Conservation (phyloP, 1,140 invertebrate species). For the Eubasilissa regina region DNA sequence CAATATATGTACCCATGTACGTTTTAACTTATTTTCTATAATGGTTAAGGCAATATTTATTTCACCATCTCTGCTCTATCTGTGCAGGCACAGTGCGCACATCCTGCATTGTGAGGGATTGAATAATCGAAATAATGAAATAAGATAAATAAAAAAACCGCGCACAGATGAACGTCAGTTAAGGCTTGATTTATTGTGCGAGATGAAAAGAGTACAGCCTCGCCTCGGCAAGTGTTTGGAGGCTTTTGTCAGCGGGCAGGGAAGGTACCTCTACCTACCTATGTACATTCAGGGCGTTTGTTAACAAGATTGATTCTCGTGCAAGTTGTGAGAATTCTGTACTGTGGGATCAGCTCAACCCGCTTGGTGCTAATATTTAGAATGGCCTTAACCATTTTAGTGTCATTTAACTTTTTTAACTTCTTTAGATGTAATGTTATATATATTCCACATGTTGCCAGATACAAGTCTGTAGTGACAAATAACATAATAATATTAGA, state of each 20-base stretch:
- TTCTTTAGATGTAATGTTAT: too few species aligned
- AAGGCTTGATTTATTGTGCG: slow-evolving; percentile 36
- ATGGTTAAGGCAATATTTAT: background rate
- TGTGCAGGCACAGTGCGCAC: background rate
- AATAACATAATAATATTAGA: too few species aligned
- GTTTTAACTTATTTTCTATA: background rate
- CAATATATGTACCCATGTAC: background rate
- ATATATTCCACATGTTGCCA: too few species aligned
- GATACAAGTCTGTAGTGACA: too few species aligned
- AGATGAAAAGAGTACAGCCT: slow-evolving; percentile 28
- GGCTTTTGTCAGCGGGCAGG: slow-evolving; percentile 21
- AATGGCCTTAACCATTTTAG: too few species aligned
- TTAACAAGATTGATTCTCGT: slow-evolving; percentile 33
- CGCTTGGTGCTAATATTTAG: background rate
- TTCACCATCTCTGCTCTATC: background rate
- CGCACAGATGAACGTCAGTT: slow-evolving; percentile 34
- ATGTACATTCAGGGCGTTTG: slow-evolving; percentile 22
- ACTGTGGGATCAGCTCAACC: slow-evolving; percentile 10
- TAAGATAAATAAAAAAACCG: slow-evolving; percentile 22
- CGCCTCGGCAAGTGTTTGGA: slow-evolving; percentile 22
- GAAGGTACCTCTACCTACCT: background rate
- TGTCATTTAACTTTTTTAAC: too few species aligned
- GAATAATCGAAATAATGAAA: slow-evolving; percentile 33
- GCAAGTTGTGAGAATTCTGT: slow-evolving; percentile 17
- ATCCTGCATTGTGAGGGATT: slow-evolving; percentile 24